A percentile compares a stretch with the other conserved stretches of the same genome.
These are phyloP conservation scores for Potorous gilbertii DNA, from an alignment of 2,797 vertebrate genomes.

Conservation along the genomic window DNA sequence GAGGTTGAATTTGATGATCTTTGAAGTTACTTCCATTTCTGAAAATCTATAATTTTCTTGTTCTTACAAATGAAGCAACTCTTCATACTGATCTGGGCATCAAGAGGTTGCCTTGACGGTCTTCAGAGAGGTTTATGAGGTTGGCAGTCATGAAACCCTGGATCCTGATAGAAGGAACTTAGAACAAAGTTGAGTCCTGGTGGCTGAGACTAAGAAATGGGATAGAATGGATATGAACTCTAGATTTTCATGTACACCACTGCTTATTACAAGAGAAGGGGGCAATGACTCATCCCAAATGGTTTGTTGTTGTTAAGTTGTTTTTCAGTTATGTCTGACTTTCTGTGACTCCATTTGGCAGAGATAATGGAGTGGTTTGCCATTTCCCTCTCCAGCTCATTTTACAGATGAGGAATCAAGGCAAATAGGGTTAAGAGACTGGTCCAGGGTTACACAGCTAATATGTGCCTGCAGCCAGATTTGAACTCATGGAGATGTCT, in stretches of 20 bases:
- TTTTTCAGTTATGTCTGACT: slow-evolving; percentile 13
- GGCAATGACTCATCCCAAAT: slow-evolving; percentile 13
- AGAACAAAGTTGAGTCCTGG: neutral
- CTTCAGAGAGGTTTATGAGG: neutral
- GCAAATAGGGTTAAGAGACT: neutral
- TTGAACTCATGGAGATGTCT: neutral
- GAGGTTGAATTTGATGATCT: neutral
- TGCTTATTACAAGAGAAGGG: neutral
- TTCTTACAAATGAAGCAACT: neutral
- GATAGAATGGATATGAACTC: slow-evolving; percentile 17
- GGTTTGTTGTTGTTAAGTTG: neutral
- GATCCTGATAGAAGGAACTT: neutral
- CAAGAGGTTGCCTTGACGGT: neutral
- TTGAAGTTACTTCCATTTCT: neutral
- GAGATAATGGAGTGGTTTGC: neutral
- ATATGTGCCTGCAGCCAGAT: neutral
- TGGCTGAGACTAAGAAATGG: slow-evolving; percentile 12
- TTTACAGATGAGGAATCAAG: neutral
- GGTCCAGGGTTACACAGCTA: neutral
- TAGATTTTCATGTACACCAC: slow-evolving; percentile 12
- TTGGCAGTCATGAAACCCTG: neutral
- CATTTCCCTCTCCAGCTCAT: neutral
- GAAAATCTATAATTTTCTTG: neutral
- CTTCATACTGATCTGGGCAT: neutral
- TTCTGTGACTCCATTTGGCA: neutral